Evolutionary conservation across 23 tunicate genomes (phyloP).

Genomic region (Clavelina lepadiformis): DNA sequence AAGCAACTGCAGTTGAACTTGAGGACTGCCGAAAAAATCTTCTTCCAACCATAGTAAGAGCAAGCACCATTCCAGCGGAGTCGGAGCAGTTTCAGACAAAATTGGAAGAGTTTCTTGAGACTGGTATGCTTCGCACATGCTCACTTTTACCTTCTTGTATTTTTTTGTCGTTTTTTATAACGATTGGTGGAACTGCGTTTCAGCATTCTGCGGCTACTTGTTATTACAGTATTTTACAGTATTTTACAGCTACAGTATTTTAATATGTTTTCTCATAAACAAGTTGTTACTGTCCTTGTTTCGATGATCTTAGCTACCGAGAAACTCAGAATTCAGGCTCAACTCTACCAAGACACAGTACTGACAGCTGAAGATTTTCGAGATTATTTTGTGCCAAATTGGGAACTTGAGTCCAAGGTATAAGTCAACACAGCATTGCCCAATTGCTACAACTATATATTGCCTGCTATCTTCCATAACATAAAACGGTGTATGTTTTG

Average conservation of each 20-base stretch:
- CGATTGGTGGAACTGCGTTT: too few relatives aligned
- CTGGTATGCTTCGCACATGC: too few relatives aligned
- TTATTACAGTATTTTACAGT: too few relatives aligned
- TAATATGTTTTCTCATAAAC: too few relatives aligned
- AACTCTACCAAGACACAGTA: conserved; percentile 44
- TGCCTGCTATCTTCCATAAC: neutral
- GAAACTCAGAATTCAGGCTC: conserved; percentile 36
- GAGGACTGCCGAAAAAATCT: conserved; percentile 61
- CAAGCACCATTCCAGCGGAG: conserved; percentile 58
- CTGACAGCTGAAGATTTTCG: conserved; percentile 61
- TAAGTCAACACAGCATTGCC: too few relatives aligned
- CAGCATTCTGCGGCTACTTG: too few relatives aligned
- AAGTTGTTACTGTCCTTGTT: too few relatives aligned
- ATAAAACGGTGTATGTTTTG: neutral
- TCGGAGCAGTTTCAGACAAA: conserved; percentile 32
- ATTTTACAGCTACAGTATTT: too few relatives aligned
- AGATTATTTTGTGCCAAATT: conserved; percentile 46
- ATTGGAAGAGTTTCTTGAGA: conserved; percentile 43
- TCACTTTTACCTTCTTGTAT: too few relatives aligned
- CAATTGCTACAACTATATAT: too few relatives aligned
- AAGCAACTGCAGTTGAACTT: conserved; percentile 35
- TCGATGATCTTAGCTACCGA: conserved; percentile 31
- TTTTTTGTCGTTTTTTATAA: too few relatives aligned
- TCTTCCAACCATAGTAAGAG: conserved; percentile 48
- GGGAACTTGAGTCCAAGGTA: conserved; percentile 13